These are phyloP conservation scores for Notodonta ziczac DNA, from an alignment of 2,888 invertebrate species.

Conservation along the genomic window DNA sequence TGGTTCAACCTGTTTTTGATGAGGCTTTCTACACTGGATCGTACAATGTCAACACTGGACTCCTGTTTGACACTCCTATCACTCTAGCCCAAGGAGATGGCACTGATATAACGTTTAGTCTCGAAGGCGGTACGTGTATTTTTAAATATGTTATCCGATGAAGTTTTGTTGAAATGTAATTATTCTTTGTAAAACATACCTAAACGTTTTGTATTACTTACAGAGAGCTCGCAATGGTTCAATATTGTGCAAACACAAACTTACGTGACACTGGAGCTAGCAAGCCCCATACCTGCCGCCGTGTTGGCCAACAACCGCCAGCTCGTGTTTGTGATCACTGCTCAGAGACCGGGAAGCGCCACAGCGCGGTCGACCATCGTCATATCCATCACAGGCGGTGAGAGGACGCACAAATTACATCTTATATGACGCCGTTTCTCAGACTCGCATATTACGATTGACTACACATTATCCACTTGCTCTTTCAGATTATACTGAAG, in stretches of 20 bases:
- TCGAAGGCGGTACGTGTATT: not conserved
- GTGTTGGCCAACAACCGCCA: conserved; percentile 16
- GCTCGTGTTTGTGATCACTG: conserved; percentile 18
- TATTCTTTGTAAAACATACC: not conserved
- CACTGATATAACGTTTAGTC: not conserved
- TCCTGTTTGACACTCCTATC: conserved; percentile 35
- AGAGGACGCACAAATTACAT: not conserved
- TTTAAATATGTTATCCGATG: conserved; percentile 9
- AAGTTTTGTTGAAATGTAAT: not conserved
- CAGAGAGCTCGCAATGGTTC: conserved; percentile 21
- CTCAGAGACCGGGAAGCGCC: conserved; percentile 19
- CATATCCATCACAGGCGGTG: conserved; percentile 20
- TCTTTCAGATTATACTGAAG: conserved; percentile 11
- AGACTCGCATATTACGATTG: not conserved
- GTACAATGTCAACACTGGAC: conserved; percentile 29
- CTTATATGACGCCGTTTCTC: not conserved
- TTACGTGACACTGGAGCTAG: conserved; percentile 12
- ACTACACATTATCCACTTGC: not conserved
- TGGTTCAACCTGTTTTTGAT: conserved; percentile 14
- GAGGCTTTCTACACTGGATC: conserved; percentile 43
- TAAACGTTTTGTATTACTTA: not conserved
- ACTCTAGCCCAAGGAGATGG: conserved; percentile 8
- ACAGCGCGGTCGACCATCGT: conserved; percentile 26
- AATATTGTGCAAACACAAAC: conserved; percentile 9
- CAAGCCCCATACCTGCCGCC: conserved; percentile 16